Base-by-base conservation (phyloP, 2,888 invertebrate genomes). In the Dromius quadrimaculatus region DNA sequence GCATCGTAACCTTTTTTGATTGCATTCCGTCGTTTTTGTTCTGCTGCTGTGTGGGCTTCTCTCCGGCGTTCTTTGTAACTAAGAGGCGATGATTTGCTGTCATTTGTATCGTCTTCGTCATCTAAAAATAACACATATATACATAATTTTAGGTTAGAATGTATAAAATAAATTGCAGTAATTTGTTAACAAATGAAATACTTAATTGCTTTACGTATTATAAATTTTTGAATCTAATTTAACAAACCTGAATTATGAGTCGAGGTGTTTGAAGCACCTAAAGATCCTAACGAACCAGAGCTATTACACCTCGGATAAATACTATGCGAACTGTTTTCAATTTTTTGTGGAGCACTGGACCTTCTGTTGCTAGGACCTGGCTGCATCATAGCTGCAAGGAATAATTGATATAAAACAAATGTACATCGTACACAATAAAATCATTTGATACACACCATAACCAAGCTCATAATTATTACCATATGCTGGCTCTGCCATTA, bases 1-100 rank as follows among this genome's bases (percentile, higher is more conserved):
- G 93, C 93, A 81, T 97, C 97, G 81, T 98, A 98, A 0, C 97
- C 97, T 81, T 95, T 96, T 83, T 97, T 98, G 73, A 98, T 98
- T 1, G 97, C 97, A 87, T 98, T 97, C 78, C 97, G 87, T 74
- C 98, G 87, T 80, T 97, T 97, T 81, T 98, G 97, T 82, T 98
- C 98, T 1, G 98, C 97, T 84, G 97, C 90, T 0, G 97, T 97
- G 80, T 97, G 97, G 2, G 97, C 97, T 82, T 97, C 97, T 73
- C 97, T 86, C 65, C 97, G 87, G 34, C 97, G 86, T 79, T 98
- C 97, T 81, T 96, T 97, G 81, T 97, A 97, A 79, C 92, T 95
- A 71, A 94, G 83, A 1, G 93, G 86, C 0, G 88, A 87, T 74
- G 82, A 83, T 76, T 86, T 87, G 63, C 83, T 84, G 74, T 87